Evolutionary conservation across 2,888 invertebrate species (phyloP).

Genomic region (Chrysotoxum bicinctum): DNA sequence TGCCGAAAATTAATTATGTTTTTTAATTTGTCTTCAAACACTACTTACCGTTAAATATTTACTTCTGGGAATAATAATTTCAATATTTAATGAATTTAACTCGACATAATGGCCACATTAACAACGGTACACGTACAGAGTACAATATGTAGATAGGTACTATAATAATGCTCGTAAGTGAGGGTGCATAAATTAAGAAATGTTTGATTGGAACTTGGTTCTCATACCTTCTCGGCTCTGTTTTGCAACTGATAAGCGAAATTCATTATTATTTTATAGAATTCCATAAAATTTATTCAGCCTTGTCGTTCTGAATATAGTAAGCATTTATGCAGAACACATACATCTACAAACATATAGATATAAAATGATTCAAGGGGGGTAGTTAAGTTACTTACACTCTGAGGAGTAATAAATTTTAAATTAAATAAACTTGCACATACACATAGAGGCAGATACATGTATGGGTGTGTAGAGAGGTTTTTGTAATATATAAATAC

Average conservation of each 20-base stretch:
- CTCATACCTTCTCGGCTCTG: conserved; percentile 44
- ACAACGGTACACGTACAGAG: conserved; percentile 4
- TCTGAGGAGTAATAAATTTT: conserved; percentile 70
- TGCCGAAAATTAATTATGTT: not conserved
- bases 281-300: conserved; percentile 54
- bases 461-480: not conserved
- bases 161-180: not conserved
- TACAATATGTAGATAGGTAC: not conserved
- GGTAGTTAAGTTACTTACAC: conserved; percentile 56
- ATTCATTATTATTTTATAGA: conserved; percentile 72
- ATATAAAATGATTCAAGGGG: conserved; percentile 40
- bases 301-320: conserved; percentile 13
- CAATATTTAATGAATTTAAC: conserved; percentile 62
- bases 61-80: conserved; percentile 43
- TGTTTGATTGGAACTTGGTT: conserved; percentile 58
- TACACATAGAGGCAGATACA: not conserved
- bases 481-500: conserved; percentile 40
- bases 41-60: not conserved
- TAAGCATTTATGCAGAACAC: not conserved
- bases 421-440: conserved; percentile 49
- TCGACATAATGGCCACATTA: conserved; percentile 61
- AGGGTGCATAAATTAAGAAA: conserved; percentile 70
- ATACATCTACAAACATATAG: not conserved
- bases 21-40: not conserved
- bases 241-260: conserved; percentile 70